Base-by-base conservation (phyloP, 1,140 invertebrate species). In the Prorops nasuta region DNA sequence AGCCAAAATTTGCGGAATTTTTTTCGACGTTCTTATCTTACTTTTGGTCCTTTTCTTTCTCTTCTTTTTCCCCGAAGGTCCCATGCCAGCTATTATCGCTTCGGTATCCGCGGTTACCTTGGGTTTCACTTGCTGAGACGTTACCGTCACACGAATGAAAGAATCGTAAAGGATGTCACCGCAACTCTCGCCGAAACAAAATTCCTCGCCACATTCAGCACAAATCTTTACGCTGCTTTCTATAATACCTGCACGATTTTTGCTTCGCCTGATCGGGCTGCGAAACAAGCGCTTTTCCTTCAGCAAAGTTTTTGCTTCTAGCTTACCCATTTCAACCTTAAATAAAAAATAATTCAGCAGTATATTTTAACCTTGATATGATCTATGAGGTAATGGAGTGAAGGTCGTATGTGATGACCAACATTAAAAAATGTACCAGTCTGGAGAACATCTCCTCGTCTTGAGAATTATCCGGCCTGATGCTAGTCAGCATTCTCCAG, bases 371-470 rank as follows among this genome's bases (percentile, higher is more conserved):
- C 19, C 38, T 24, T 37, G 10, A 28, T 14, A 19, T 2, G 3
- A 2, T 31, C 28, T 22, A 20, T 42, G 8, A 3, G 20, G 39
- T 10, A 41, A 15, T n/a, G 28, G 28, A 31, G n/a, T 31, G 7
- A 8, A 7, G 28, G 7, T 31, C 28, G 28, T n/a, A 7, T 8
- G 28, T 8, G 7, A n/a, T n/a, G 7, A 31, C 10, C 24, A 28
- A 10, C 10, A 28, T 28, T 6, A 28, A 28, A 28, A 28, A 28
- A 10, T 28, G 15, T 35, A 74, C 76, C 64, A 78, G 43, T 65
- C 86, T 86, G 22, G 89, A 89, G 69, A 92, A 94, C 77, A 90
- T 90, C 60, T 94, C 90, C 76, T 94, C 91, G 51, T 96, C 92
- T 6, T 85, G 69, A 61, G 89, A 87, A 2, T 81, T 82, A 65